Evolutionary conservation across 2,113 vertebrate species (phyloP).

Genomic region (Lasiurus cinereus): DNA sequence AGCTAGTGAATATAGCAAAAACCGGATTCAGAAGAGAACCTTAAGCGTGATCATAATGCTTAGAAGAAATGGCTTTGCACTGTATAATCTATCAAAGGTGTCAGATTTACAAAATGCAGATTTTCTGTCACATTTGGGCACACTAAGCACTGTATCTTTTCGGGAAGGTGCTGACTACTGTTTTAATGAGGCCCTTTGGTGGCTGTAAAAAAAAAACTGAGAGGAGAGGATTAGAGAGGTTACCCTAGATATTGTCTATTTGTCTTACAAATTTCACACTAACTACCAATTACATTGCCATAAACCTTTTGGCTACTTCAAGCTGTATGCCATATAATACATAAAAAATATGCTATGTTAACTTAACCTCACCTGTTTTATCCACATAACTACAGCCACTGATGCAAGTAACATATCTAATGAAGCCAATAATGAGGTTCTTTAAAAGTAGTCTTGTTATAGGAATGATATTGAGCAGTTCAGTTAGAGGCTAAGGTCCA

Average conservation of each 20-base stretch:
- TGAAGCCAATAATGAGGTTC: conserved; percentile 95
- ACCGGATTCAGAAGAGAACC: conserved; percentile 90
- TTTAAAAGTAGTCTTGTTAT: conserved; percentile 94
- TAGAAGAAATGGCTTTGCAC: conserved; percentile 91
- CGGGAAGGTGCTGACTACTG: conserved; percentile 92
- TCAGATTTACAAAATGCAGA: conserved; percentile 95
- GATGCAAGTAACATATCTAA: conserved; percentile 95
- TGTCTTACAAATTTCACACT: conserved; percentile 98
- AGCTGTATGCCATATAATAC: conserved; percentile 91
- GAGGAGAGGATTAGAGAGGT: conserved; percentile 91
- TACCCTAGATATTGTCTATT: conserved; percentile 95
- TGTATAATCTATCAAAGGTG: conserved; percentile 95
- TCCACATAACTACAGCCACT: conserved; percentile 91
- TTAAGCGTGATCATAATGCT: conserved; percentile 89
- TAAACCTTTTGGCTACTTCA: conserved; percentile 95
- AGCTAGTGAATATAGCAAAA: conserved; percentile 87
- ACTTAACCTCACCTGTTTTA: conserved; percentile 92
- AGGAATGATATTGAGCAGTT: conserved; percentile 91
- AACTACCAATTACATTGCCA: conserved; percentile 97
- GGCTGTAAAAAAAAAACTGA: conserved; percentile 92
- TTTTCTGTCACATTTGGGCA: conserved; percentile 92
- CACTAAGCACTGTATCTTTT: conserved; percentile 91
- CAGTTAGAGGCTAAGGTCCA: conserved; percentile 90
- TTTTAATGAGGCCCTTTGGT: conserved; percentile 96
- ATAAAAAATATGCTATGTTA: conserved; percentile 92